Evolutionary conservation across 2,888 invertebrate genomes (phyloP).

Genomic region (Diloba caeruleocephala): DNA sequence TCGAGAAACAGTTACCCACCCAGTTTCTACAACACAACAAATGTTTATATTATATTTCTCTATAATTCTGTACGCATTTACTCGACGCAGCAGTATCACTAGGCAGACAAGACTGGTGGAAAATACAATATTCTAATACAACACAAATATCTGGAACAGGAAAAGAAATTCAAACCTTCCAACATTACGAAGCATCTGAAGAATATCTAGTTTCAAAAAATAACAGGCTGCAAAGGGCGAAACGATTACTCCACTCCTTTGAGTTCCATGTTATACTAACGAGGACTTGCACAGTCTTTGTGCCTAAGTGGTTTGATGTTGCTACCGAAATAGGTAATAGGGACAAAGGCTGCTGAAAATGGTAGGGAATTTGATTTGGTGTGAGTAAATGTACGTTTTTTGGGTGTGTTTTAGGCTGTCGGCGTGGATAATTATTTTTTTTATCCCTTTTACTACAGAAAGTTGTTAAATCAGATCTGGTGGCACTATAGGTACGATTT

Average conservation of each 20-base stretch:
- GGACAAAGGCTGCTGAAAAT: conserved; percentile 2
- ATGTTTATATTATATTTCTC: too few relatives aligned
- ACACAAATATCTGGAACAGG: too few relatives aligned
- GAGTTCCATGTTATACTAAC: conserved; percentile 25
- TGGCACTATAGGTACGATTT: too few relatives aligned
- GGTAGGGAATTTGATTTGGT: conserved; percentile 21
- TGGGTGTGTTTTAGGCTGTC: conserved; percentile 5
- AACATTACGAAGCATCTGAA: conserved; percentile 2
- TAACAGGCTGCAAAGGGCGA: conserved; percentile 1
- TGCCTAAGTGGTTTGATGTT: conserved; percentile 19
- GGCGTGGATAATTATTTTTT: neutral
- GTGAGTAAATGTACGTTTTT: neutral
- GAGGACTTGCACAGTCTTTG: conserved; percentile 14
- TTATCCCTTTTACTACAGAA: neutral
- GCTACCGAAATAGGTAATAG: conserved; percentile 12
- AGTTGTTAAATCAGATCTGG: too few relatives aligned
- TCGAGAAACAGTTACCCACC: too few relatives aligned
- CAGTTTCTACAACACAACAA: too few relatives aligned
- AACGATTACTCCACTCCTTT: conserved; percentile 2
- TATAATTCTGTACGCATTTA: too few relatives aligned
- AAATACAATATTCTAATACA: too few relatives aligned
- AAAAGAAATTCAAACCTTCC: conserved; percentile 20
- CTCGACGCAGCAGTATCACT: too few relatives aligned
- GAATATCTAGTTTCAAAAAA: conserved; percentile 35
- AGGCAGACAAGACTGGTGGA: too few relatives aligned